phyloP scores from a whole-genome alignment of 1,140 invertebrate genomes.

The Brachionus paranguensis region DNA sequence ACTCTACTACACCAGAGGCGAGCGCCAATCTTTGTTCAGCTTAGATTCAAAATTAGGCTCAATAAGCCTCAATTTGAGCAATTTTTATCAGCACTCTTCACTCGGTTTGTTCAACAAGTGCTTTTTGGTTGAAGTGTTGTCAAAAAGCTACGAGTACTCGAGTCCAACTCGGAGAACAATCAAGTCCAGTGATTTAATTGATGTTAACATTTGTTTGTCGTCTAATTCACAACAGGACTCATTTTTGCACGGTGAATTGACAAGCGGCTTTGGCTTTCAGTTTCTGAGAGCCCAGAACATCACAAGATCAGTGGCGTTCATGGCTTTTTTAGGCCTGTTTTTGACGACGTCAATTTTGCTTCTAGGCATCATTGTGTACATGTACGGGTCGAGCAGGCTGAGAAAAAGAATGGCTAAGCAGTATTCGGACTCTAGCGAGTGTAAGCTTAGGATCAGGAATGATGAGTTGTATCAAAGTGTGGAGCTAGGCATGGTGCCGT shows the following conservation, averaged over 20 bases:
- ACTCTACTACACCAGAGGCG: background rate
- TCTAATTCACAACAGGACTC: background rate
- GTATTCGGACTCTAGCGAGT: background rate
- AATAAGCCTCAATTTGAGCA: background rate
- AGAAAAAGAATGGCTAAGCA: background rate
- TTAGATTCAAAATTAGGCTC: background rate
- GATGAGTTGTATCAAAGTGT: background rate
- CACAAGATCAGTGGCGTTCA: background rate
- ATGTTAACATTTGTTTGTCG: slow-evolving; percentile 3
- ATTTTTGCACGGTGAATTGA: background rate
- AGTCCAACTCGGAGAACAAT: background rate
- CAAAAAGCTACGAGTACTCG: background rate
- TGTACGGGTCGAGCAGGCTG: background rate
- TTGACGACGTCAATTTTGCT: background rate
- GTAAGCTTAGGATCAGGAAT: background rate
- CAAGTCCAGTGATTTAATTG: background rate
- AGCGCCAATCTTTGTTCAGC: background rate
- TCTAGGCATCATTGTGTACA: background rate
- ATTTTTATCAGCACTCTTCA: background rate
- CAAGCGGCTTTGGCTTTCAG: background rate
- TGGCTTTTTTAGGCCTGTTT: background rate
- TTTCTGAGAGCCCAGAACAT: background rate
- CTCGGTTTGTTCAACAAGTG: background rate
- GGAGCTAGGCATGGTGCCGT: background rate
- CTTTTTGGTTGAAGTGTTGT: background rate